Conservation (phyloP, 1,140 invertebrate genomes). For the Trinorchestia longiramus region DNA sequence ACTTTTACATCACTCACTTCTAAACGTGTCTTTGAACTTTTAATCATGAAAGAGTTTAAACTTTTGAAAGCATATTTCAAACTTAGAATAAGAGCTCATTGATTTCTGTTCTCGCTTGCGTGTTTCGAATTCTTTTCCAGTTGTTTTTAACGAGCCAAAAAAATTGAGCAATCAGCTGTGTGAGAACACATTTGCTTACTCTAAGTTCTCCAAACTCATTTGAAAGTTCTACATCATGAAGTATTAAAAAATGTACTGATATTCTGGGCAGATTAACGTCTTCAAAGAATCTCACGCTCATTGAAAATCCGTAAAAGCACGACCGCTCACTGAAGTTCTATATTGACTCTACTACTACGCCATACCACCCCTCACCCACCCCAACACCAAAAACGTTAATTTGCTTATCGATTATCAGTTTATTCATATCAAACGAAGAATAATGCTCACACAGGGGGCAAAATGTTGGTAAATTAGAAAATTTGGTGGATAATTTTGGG, state of each 20-base stretch:
- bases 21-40: too few relatives aligned
- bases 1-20: too few relatives aligned
- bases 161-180: background rate
- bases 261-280: background rate
- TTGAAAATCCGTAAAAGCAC: conserved; percentile 19
- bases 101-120: too few relatives aligned
- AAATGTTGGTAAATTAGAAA: background rate
- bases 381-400: conserved; percentile 44
- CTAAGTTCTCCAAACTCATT: background rate
- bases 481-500: background rate
- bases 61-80: too few relatives aligned
- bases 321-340: background rate
- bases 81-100: too few relatives aligned
- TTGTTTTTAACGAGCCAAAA: background rate
- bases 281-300: background rate
- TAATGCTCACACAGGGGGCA: background rate
- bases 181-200: background rate
- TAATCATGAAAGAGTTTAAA: too few relatives aligned
- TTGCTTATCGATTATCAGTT: conserved; percentile 21
- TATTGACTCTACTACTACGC: conserved; percentile 12
- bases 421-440: background rate
- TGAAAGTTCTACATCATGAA: background rate
- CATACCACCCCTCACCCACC: conserved; percentile 38
- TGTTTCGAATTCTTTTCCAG: background rate
- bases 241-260: background rate